These are phyloP conservation scores for Eufriesea mexicana DNA, from an alignment of 1,140 invertebrate species.

Conservation along the genomic window DNA sequence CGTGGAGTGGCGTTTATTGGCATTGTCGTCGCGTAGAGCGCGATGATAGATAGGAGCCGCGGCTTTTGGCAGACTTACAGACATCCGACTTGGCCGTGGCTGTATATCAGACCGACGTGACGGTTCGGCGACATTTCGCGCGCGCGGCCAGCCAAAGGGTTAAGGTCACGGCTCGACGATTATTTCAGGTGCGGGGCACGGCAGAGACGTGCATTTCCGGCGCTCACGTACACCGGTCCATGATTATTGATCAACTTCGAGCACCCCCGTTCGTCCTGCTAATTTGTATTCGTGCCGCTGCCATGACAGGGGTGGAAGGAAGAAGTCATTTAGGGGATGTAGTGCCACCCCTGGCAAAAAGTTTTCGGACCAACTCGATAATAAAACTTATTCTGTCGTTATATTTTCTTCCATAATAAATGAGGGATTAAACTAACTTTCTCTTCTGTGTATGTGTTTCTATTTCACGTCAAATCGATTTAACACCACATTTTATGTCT, in stretches of 20 bases:
- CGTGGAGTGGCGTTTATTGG: conserved; percentile 33
- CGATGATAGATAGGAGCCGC: conserved; percentile 12
- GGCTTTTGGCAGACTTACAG: conserved; percentile 37
- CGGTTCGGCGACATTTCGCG: conserved; percentile 10
- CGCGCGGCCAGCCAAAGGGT: conserved; percentile 2
- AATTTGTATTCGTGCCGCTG: too few species aligned
- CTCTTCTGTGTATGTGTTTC: too few species aligned
- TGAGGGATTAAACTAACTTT: too few species aligned
- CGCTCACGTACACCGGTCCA: background rate
- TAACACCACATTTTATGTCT: too few species aligned
- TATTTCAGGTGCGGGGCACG: conserved; percentile 24
- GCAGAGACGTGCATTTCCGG: background rate
- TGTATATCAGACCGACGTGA: background rate
- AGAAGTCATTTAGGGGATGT: too few species aligned
- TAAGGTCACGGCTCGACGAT: conserved; percentile 26
- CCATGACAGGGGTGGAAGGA: too few species aligned
- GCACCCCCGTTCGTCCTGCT: background rate
- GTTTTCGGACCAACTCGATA: too few species aligned
- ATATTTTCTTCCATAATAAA: too few species aligned
- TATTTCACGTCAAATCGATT: too few species aligned
- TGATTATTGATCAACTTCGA: background rate
- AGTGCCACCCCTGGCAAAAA: too few species aligned
- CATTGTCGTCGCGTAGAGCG: conserved; percentile 25
- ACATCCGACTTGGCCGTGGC: background rate
- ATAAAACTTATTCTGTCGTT: too few species aligned